Conservation (phyloP, 1,140 invertebrate species). For the Drosophila tropicalis region DNA sequence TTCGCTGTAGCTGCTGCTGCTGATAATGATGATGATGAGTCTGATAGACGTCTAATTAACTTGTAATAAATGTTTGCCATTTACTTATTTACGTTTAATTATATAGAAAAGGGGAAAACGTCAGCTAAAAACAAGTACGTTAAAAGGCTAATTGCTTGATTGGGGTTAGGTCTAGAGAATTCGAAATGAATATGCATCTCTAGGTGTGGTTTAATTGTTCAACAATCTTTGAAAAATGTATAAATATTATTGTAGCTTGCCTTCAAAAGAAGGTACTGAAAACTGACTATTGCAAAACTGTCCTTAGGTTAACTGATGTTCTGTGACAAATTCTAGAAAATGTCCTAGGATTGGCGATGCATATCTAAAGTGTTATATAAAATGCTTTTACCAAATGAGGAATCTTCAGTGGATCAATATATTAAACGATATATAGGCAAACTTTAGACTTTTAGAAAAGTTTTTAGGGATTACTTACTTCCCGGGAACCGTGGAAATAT, state of each 20-base stretch:
- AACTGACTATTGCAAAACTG: no score
- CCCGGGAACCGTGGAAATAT: conserved; percentile 95
- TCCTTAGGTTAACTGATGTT: no score
- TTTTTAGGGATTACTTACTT: conserved; percentile 86
- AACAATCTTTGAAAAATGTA: no score
- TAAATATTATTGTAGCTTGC: no score
- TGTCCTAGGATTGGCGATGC: no score
- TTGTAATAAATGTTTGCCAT: conserved; percentile 81
- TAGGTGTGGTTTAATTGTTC: conserved; percentile 29
- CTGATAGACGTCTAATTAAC: conserved; percentile 79
- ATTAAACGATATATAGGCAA: no score
- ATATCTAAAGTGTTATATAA: no score
- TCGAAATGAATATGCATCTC: conserved; percentile 18
- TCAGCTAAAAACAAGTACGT: conserved; percentile 37
- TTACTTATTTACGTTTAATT: conserved; percentile 80
- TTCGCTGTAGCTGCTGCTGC: conserved; percentile 5
- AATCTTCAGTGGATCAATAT: no score
- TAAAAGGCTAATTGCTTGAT: conserved; percentile 69
- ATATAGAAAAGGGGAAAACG: conserved; percentile 47
- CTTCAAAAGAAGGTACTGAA: no score
- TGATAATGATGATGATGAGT: conserved; percentile 65
- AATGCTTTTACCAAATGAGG: no score
- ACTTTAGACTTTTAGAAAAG: no score
- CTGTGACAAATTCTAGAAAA: no score
- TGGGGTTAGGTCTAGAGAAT: conserved; percentile 27